phyloP scores from a whole-genome alignment of 2,797 vertebrate genomes.

The Cottoperca gobio region DNA sequence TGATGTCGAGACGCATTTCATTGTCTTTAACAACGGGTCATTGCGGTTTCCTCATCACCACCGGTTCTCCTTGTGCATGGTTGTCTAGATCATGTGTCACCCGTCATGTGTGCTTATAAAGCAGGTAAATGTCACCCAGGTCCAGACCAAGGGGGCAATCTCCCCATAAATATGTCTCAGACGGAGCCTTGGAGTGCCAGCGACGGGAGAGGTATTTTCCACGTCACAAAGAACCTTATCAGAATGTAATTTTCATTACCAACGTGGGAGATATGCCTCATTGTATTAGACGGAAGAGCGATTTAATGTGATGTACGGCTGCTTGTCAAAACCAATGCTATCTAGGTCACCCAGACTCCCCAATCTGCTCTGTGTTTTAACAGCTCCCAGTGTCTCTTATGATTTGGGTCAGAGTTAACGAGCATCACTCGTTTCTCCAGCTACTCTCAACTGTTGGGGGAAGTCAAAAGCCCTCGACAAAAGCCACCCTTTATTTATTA shows the following conservation, averaged over 20 bases:
- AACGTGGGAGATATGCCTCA: conserved; percentile 69
- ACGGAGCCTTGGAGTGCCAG: conserved; percentile 24
- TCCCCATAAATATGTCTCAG: conserved; percentile 35
- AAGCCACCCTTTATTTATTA: conserved; percentile 75
- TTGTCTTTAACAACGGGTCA: conserved; percentile 54
- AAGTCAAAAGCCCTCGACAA: conserved; percentile 72
- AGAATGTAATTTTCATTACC: conserved; percentile 79
- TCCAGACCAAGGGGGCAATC: conserved; percentile 37
- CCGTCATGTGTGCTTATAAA: conserved; percentile 45
- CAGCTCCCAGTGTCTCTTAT: conserved; percentile 85
- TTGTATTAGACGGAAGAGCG: conserved; percentile 73
- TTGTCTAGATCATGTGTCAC: conserved; percentile 47
- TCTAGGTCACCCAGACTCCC: conserved; percentile 85
- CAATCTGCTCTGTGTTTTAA: conserved; percentile 83
- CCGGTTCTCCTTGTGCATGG: conserved; percentile 15
- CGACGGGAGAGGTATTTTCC: conserved; percentile 64
- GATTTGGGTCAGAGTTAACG: conserved; percentile 88
- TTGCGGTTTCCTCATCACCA: conserved; percentile 35
- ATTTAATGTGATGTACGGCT: conserved; percentile 82
- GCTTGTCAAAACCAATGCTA: conserved; percentile 81
- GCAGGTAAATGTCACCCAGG: conserved; percentile 62
- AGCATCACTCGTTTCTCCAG: conserved; percentile 72
- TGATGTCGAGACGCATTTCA: conserved; percentile 26
- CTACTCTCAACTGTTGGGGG: conserved; percentile 58
- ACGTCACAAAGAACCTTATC: conserved; percentile 74